These are phyloP conservation scores for Pachypanchax playfairii DNA, from an alignment of 2,113 vertebrate species.

Conservation along the genomic window DNA sequence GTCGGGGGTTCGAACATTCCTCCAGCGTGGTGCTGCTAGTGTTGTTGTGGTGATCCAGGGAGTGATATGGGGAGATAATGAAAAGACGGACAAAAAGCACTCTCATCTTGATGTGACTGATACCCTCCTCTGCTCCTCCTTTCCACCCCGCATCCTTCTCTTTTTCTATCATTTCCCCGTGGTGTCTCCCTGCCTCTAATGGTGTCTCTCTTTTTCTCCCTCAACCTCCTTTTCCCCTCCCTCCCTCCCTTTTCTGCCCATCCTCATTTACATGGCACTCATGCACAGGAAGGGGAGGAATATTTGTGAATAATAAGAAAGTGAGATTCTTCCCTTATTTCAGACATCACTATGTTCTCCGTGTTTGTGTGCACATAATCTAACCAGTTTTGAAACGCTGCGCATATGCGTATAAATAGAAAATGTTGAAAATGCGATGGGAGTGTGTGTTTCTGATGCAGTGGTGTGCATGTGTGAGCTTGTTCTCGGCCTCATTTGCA, in stretches of 20 bases:
- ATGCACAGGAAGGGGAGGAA: slow-evolving; percentile 72
- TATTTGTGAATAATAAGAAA: slow-evolving; percentile 82
- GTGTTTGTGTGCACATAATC: slow-evolving; percentile 58
- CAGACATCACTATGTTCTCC: slow-evolving; percentile 59
- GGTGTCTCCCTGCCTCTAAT: slow-evolving; percentile 66
- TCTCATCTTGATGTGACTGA: slow-evolving; percentile 82
- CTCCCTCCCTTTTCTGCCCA: slow-evolving; percentile 49
- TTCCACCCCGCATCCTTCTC: slow-evolving; percentile 56
- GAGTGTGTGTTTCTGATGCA: slow-evolving; percentile 80
- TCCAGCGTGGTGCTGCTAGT: slow-evolving; percentile 70
- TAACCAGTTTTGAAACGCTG: slow-evolving; percentile 51
- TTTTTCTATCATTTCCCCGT: slow-evolving; percentile 56
- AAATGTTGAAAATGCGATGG: slow-evolving; percentile 62
- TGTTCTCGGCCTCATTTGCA: slow-evolving; percentile 86
- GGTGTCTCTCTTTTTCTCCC: slow-evolving; percentile 62
- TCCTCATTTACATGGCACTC: slow-evolving; percentile 85
- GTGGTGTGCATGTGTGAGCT: slow-evolving; percentile 87
- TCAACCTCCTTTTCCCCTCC: slow-evolving; percentile 42
- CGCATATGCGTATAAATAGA: slow-evolving; percentile 68
- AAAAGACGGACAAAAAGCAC: slow-evolving; percentile 85
- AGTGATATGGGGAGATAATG: slow-evolving; percentile 84
- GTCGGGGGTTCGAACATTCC: slow-evolving; percentile 78
- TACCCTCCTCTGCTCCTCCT: slow-evolving; percentile 69
- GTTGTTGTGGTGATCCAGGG: slow-evolving; percentile 82
- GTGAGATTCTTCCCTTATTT: slow-evolving; percentile 65